These are phyloP conservation scores for Podargus strigoides DNA, from an alignment of 2,797 vertebrate species.

Conservation along the genomic window DNA sequence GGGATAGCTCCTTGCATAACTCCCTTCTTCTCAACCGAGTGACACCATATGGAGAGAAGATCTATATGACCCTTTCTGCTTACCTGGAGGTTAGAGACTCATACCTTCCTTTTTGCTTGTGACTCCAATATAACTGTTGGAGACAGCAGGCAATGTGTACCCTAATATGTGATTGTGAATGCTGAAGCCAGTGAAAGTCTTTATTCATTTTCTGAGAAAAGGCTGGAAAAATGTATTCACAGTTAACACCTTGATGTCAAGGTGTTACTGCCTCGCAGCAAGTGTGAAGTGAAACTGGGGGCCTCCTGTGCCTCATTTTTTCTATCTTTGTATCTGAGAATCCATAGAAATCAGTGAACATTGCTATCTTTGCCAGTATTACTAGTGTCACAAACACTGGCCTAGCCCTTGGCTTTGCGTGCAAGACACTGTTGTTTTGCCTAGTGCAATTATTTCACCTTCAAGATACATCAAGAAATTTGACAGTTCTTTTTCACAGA, in stretches of 20 bases:
- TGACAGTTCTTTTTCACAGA: background rate
- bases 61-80: constrained; percentile 96
- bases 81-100: constrained; percentile 89
- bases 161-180: background rate
- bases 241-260: background rate
- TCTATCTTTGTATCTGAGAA: background rate
- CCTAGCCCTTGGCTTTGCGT: background rate
- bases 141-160: background rate
- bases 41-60: constrained; percentile 96
- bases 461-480: background rate
- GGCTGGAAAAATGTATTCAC: background rate
- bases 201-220: background rate
- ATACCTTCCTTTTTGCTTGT: background rate
- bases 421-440: background rate
- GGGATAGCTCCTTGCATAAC: constrained; percentile 98
- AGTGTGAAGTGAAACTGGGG: background rate
- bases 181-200: background rate
- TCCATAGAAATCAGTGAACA: accelerated
- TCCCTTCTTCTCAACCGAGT: constrained; percentile 95
- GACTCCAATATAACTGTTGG: background rate
- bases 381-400: background rate
- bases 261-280: background rate
- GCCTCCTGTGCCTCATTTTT: background rate
- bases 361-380: background rate
- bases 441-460: background rate